Conservation (phyloP, 2,888 invertebrate genomes). For the Synanthedon formicaeformis region DNA sequence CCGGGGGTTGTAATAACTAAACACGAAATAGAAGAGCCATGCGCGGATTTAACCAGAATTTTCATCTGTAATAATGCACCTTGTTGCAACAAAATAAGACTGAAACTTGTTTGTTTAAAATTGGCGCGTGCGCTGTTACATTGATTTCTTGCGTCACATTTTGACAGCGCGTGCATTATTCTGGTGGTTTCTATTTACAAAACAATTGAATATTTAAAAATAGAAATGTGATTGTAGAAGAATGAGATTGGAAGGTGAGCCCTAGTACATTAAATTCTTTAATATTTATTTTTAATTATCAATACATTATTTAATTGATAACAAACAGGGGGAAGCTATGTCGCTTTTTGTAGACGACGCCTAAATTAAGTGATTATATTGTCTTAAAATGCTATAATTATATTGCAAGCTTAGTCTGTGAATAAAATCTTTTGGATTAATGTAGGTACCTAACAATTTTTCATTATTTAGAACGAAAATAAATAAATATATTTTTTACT, state of each 20-base stretch:
- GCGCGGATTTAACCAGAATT: conserved; percentile 22
- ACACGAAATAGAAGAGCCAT: conserved; percentile 22
- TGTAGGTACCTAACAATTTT: no score
- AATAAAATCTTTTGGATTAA: no score
- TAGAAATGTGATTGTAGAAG: conserved; percentile 14
- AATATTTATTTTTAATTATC: no score
- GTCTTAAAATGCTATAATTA: no score
- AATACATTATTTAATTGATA: no score
- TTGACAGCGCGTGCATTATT: neutral
- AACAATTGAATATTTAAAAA: conserved; percentile 1
- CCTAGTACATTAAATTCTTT: no score
- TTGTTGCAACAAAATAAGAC: conserved; percentile 6
- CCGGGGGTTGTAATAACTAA: conserved; percentile 1
- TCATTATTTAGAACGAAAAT: no score
- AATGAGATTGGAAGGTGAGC: conserved; percentile 45
- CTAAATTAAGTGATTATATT: no score
- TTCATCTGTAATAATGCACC: conserved; percentile 9
- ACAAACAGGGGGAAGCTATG: no score
- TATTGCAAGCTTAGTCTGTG: no score
- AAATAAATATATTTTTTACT: no score
- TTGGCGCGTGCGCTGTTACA: conserved; percentile 50
- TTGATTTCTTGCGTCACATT: conserved; percentile 43
- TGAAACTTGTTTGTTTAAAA: conserved; percentile 7
- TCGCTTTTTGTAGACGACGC: no score
- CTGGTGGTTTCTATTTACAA: neutral